Conservation (phyloP, 1,140 invertebrate genomes). For the Hyles euphorbiae region DNA sequence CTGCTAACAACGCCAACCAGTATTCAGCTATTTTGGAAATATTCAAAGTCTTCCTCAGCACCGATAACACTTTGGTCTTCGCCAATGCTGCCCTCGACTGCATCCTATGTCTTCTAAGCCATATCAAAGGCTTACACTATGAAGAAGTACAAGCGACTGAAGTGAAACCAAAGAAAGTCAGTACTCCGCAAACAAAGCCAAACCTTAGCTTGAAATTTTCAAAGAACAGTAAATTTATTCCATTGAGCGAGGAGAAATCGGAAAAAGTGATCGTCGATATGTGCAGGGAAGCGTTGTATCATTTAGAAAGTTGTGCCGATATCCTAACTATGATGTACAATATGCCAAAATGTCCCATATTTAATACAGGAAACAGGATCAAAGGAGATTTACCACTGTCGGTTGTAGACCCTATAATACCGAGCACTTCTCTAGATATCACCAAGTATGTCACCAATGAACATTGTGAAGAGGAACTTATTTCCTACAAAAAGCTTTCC, state of each 20-base stretch:
- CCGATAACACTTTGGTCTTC: conserved; percentile 94
- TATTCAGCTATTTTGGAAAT: conserved; percentile 91
- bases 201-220: conserved; percentile 61
- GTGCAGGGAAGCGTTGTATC: conserved; percentile 89
- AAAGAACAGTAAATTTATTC: conserved; percentile 67
- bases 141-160: conserved; percentile 62
- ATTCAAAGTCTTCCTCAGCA: conserved; percentile 93
- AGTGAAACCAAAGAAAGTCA: conserved; percentile 58
- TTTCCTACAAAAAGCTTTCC: conserved; percentile 79
- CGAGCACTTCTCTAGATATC: conserved; percentile 77
- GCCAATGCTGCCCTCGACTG: conserved; percentile 95
- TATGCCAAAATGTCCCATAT: conserved; percentile 95
- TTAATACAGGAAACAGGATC: conserved; percentile 92
- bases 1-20: conserved; percentile 83
- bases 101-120: conserved; percentile 88
- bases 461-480: conserved; percentile 70
- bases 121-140: conserved; percentile 77
- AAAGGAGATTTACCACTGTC: conserved; percentile 86
- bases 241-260: conserved; percentile 63
- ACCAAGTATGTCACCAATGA: conserved; percentile 69
- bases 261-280: conserved; percentile 79
- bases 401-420: conserved; percentile 89
- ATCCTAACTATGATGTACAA: conserved; percentile 94
- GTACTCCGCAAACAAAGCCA: conserved; percentile 48
- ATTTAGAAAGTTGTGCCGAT: conserved; percentile 88